Conservation (phyloP, 2,888 invertebrate genomes). For the Thymelicus sylvestris region DNA sequence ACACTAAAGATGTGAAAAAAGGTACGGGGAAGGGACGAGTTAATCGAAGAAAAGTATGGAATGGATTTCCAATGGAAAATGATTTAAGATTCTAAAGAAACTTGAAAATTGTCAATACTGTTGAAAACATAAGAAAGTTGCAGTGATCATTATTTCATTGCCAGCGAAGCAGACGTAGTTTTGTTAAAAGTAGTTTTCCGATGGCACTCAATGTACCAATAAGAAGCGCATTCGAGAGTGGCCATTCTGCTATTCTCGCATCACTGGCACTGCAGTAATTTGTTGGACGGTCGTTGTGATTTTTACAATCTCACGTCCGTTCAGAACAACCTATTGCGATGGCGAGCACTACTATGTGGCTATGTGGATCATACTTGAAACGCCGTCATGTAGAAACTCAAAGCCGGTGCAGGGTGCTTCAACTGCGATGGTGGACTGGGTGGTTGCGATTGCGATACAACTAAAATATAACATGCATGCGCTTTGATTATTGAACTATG, state of each 20-base stretch:
- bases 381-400: slow-evolving; percentile 31
- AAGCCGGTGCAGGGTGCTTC: slow-evolving; percentile 13
- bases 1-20: too few relatives aligned
- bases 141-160: too few relatives aligned
- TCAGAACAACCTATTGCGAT: slow-evolving; percentile 13
- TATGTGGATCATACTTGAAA: slow-evolving; percentile 12
- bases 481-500: slow-evolving; percentile 22
- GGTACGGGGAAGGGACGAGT: too few relatives aligned
- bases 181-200: background rate
- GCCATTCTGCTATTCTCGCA: slow-evolving; percentile 22
- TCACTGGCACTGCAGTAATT: slow-evolving; percentile 5
- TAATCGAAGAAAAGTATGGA: too few relatives aligned
- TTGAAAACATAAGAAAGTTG: too few relatives aligned
- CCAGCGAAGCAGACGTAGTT: too few relatives aligned
- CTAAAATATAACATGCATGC: slow-evolving; percentile 10
- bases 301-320: slow-evolving; percentile 22
- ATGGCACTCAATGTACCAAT: background rate
- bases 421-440: slow-evolving; percentile 19
- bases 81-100: background rate
- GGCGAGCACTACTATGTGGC: background rate
- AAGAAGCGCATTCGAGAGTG: slow-evolving; percentile 6
- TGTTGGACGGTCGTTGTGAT: slow-evolving; percentile 13
- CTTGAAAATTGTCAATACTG: background rate
- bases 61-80: too few relatives aligned
- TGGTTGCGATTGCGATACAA: slow-evolving; percentile 3